Base-by-base conservation (phyloP, 2,113 vertebrate genomes). In the Electrona antarctica region DNA sequence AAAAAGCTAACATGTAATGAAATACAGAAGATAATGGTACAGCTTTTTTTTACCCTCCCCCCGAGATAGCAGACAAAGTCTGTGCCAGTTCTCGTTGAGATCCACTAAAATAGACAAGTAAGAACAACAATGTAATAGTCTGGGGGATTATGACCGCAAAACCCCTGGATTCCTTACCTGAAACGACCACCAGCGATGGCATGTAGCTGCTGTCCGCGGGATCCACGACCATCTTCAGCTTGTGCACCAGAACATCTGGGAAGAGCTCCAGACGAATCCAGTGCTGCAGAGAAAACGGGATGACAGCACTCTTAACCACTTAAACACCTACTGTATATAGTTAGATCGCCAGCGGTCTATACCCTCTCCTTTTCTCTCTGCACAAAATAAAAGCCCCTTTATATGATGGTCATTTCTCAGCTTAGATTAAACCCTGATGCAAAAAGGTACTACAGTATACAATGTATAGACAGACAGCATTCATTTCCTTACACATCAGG, bases 191-290 rank as follows among this genome's bases (percentile, higher is more conserved):
- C 46, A 99, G 88, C 0, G 97, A 99, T 0, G 98, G 98, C 98
- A 99, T 99, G 89, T 99, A 99, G 89, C 97, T 99, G 88, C 97
- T 99, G 90, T 99, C 98, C 1, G 97, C 97, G 29, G 98, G 98
- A 77, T 99, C 97, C 3, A 99, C 97, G 6, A 92, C 91, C 96
- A 98, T 97, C 89, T 98, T 98, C 51, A 99, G 89, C 74, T 95
- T 93, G 86, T 99, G 96, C 67, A 99, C 95, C 8, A 99, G 94
- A 70, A 99, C 95, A 65, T 99, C 98, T 46, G 97, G 95, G 72
- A 98, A 99, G 76, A 99, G 94, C 90, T 99, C 97, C 74, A 99
- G 90, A 15, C 97, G 95, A 85, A 99, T 98, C 98, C 98, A 99
- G 78, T 99, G 98, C 98, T 99, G 90, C 41, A 56, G 74, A 71